phyloP scores from a whole-genome alignment of 2,113 vertebrate species.

The Chrysemys picta region DNA sequence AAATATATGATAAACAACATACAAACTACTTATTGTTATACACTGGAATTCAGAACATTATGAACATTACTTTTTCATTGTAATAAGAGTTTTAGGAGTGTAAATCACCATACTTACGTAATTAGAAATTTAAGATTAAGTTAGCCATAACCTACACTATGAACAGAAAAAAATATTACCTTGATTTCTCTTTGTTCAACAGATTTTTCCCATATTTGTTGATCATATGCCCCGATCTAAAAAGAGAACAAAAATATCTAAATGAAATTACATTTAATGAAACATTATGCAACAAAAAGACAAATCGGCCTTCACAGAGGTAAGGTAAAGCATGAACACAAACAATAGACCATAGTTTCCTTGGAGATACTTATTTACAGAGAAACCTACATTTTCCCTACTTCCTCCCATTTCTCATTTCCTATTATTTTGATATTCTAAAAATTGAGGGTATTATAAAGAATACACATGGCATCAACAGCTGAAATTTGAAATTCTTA shows the following conservation, averaged over 20 bases:
- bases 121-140: background rate
- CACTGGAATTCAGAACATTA: slow-evolving; percentile 29
- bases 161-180: slow-evolving; percentile 76
- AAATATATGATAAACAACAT: background rate
- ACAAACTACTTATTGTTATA: background rate
- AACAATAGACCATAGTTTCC: background rate
- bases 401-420: background rate
- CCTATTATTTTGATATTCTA: background rate
- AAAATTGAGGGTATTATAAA: background rate
- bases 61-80: background rate
- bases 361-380: background rate
- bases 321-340: background rate
- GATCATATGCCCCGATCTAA: slow-evolving; percentile 99
- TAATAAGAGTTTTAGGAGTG: background rate
- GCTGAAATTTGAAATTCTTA: no score
- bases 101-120: background rate
- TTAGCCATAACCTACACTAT: background rate
- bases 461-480: no score
- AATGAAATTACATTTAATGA: slow-evolving; percentile 25
- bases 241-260: slow-evolving; percentile 35
- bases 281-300: background rate
- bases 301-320: background rate
- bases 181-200: slow-evolving; percentile 99
- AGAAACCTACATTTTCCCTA: background rate
- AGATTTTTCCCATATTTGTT: slow-evolving; percentile 99